phyloP scores from a whole-genome alignment of 2,888 invertebrate species.

The Cataglyphis livida region DNA sequence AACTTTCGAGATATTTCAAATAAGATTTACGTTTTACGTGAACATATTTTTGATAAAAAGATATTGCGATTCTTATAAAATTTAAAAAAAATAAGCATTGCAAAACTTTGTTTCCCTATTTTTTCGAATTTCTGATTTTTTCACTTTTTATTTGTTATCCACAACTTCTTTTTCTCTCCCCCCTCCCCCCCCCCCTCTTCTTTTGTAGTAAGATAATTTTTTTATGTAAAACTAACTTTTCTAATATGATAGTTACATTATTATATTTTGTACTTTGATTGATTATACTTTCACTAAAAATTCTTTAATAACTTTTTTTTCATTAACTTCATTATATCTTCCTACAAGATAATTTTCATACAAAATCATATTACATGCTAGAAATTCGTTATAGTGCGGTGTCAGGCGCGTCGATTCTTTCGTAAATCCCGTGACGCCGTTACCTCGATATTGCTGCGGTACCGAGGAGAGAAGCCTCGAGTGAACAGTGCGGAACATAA shows the following conservation, averaged over 20 bases:
- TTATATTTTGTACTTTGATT: neutral
- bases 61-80: neutral
- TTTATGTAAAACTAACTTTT: neutral
- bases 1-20: conserved; percentile 20
- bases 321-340: neutral
- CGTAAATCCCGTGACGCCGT: conserved; percentile 1
- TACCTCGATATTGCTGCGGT: conserved; percentile 6
- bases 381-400: neutral
- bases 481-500: conserved; percentile 25
- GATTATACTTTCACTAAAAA: neutral
- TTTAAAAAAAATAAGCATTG: neutral
- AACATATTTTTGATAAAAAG: conserved; percentile 4
- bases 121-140: neutral
- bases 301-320: neutral
- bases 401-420: conserved; percentile 29
- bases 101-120: neutral
- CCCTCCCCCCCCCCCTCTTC: neutral
- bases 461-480: neutral
- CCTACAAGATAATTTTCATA: conserved; percentile 9
- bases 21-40: neutral
- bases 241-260: neutral
- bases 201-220: neutral
- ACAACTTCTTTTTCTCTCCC: neutral
- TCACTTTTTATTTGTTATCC: neutral
- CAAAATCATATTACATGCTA: neutral